Conservation (phyloP, 2,113 vertebrate genomes). For the Etheostoma cragini region DNA sequence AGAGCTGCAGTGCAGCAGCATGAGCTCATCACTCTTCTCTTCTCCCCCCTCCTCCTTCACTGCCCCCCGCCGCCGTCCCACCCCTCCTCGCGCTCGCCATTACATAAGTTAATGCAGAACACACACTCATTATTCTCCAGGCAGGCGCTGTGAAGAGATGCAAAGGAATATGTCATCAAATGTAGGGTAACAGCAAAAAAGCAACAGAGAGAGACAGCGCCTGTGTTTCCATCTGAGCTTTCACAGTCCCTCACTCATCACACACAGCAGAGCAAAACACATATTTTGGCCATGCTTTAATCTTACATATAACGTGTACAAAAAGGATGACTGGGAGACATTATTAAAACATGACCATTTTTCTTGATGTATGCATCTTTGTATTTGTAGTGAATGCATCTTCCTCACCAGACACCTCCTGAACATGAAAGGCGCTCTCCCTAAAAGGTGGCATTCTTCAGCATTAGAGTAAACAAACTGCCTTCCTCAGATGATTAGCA, state of each 20-base stretch:
- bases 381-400: constrained; percentile 5
- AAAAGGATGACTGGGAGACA: background rate
- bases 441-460: constrained; percentile 51
- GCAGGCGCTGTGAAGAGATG: constrained; percentile 58
- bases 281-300: constrained; percentile 12
- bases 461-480: constrained; percentile 70
- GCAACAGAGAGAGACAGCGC: constrained; percentile 3
- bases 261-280: constrained; percentile 24
- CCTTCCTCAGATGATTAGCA: constrained; percentile 66
- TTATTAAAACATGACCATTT: constrained; percentile 4
- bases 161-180: constrained; percentile 74
- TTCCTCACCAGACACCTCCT: constrained; percentile 41
- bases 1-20: constrained; percentile 83
- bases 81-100: constrained; percentile 62
- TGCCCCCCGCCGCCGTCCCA: background rate
- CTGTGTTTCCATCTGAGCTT: constrained; percentile 28
- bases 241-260: constrained; percentile 24
- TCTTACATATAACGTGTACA: constrained; percentile 9
- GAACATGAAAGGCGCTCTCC: constrained; percentile 33
- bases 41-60: constrained; percentile 43
- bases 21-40: constrained; percentile 80
- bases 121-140: constrained; percentile 74
- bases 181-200: constrained; percentile 24
- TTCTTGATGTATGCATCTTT: constrained; percentile 2
- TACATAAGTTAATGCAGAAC: constrained; percentile 84